These are phyloP conservation scores for Caenorhabditis becei DNA, from an alignment of 2,888 invertebrate species.

Conservation along the genomic window DNA sequence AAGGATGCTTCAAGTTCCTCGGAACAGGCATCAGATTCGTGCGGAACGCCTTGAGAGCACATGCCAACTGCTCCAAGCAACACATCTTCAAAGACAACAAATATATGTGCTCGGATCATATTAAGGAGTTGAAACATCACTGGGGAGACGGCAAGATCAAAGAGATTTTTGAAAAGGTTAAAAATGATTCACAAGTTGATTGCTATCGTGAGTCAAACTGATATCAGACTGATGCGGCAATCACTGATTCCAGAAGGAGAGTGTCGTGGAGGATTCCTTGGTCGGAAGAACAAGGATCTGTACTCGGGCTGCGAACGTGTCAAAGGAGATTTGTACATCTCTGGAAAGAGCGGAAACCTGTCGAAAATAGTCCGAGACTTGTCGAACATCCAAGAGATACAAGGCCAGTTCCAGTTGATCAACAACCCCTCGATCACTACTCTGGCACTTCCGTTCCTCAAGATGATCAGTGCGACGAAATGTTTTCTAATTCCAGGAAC, in stretches of 20 bases:
- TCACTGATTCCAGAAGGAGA: constrained; percentile 27
- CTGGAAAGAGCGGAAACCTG: constrained; percentile 17
- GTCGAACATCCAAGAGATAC: constrained; percentile 23
- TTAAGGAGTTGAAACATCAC: constrained; percentile 9
- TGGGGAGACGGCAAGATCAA: constrained; percentile 22
- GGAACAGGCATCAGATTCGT: constrained; percentile 28
- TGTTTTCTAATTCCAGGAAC: not conserved
- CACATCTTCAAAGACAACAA: constrained; percentile 26
- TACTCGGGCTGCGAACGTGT: constrained; percentile 32
- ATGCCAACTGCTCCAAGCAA: constrained; percentile 6
- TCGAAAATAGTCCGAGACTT: constrained; percentile 23
- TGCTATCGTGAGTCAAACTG: constrained; percentile 23
- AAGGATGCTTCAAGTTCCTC: constrained; percentile 39
- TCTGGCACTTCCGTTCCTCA: constrained; percentile 36
- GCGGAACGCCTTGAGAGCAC: constrained; percentile 8
- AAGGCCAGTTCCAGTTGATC: constrained; percentile 19
- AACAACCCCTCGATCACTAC: constrained; percentile 26
- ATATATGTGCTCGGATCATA: constrained; percentile 50
- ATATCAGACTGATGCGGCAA: not conserved
- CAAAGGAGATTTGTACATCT: constrained; percentile 20
- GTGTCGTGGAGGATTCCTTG: constrained; percentile 37
- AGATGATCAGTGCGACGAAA: not conserved
- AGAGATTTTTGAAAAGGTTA: no score
- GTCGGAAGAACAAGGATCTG: not conserved
- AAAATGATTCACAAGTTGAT: not conserved